Evolutionary conservation across 2,113 vertebrate species (phyloP), one percentile per base, ranked within the genome.

Genomic region (Clarias macrocephalus): DNA sequence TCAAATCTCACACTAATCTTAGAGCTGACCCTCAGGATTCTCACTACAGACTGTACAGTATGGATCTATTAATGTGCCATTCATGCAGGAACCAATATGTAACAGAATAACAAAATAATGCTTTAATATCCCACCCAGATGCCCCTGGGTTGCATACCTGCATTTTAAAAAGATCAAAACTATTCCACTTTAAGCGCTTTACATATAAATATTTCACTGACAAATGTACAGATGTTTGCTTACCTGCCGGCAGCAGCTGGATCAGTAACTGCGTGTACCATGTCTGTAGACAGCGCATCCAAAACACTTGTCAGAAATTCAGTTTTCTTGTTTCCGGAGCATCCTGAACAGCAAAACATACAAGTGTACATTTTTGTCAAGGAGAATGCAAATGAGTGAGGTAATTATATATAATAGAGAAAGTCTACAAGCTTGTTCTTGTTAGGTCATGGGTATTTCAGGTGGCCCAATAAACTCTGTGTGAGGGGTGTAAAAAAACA

Each of bases 251-350:
- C 96, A 3, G 97, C 94, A 15, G 97, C 89, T 25, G 98, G 97
- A 91, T 97, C 97, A 13, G 97, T 99, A 80, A 98, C 97, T 0
- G 98, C 97, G 0, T 99, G 97, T 70, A 99, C 98, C 98, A 99
- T 99, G 92, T 99, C 98, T 0, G 97, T 99, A 77, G 98, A 98
- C 72, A 99, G 90, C 0, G 98, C 98, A 3, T 99, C 98, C 93
- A 99, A 94, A 87, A 99, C 96, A 83, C 98, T 99, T 0, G 97
- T 99, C 91, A 99, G 96, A 88, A 99, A 99, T 90, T 99, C 98
- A 2, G 95, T 97, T 94, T 99, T 99, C 93, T 99, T 99, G 91
- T 95, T 94, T 37, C 97, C 98, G 0, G 98, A 97, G 93, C 98
- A 99, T 84, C 98, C 98, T 99, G 93, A 82, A 94, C 92, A 90